These are phyloP conservation scores for Diarsia brunnea DNA, from an alignment of 2,888 invertebrate species.

Conservation along the genomic window DNA sequence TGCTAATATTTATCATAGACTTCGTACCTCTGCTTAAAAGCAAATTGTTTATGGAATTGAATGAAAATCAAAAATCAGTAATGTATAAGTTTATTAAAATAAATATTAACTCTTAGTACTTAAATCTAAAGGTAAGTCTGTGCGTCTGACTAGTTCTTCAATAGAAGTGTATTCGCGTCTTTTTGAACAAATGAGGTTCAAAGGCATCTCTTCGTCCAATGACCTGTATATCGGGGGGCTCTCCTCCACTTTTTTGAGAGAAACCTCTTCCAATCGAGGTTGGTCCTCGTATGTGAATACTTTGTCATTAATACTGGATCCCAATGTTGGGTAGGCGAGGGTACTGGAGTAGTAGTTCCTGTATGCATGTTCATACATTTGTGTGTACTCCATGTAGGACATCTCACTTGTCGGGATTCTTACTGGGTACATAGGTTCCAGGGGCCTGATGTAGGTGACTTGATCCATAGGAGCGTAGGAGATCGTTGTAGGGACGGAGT, in stretches of 20 bases:
- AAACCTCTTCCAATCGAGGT: slow-evolving; percentile 70
- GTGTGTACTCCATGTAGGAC: slow-evolving; percentile 85
- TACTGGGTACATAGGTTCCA: slow-evolving; percentile 80
- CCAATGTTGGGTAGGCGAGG: slow-evolving; percentile 78
- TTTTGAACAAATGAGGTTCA: slow-evolving; percentile 85
- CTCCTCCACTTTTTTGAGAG: slow-evolving; percentile 66
- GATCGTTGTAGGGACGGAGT: slow-evolving; percentile 70
- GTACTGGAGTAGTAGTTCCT: slow-evolving; percentile 81
- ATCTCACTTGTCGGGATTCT: slow-evolving; percentile 84
- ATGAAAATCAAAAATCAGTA: slow-evolving; percentile 39
- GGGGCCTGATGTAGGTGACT: slow-evolving; percentile 78
- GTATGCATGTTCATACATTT: slow-evolving; percentile 87
- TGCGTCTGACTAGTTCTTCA: slow-evolving; percentile 83
- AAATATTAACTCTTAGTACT: slow-evolving; percentile 89
- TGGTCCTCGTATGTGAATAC: slow-evolving; percentile 78
- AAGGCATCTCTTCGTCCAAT: slow-evolving; percentile 81
- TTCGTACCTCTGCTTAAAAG: slow-evolving; percentile 25
- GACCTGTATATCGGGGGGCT: slow-evolving; percentile 63
- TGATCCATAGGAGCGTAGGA: slow-evolving; percentile 75
- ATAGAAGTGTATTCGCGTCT: slow-evolving; percentile 81
- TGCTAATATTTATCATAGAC: slow-evolving; percentile 72
- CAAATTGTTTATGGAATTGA: slow-evolving; percentile 30
- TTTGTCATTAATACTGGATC: slow-evolving; percentile 80
- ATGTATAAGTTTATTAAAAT: slow-evolving; percentile 64
- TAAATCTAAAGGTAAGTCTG: slow-evolving; percentile 92